Evolutionary conservation across 1,140 invertebrate genomes (phyloP).

Genomic region (Drosophila sechellia): DNA sequence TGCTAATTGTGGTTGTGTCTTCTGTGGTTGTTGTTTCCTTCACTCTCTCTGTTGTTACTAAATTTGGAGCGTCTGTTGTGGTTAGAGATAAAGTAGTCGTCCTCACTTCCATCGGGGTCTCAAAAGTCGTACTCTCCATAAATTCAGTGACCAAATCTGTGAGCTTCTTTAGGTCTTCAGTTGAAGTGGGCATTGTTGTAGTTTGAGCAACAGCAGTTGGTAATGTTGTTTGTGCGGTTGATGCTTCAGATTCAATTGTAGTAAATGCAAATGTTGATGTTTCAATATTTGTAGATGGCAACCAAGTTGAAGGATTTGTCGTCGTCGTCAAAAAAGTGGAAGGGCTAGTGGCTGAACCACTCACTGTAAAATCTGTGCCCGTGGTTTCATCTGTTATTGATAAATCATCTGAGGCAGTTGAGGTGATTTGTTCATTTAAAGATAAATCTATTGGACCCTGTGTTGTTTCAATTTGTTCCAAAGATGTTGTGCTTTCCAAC

Average conservation of each 20-base stretch:
- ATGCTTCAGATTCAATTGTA: not conserved
- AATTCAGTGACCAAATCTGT: constrained; percentile 54
- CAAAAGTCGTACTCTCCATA: constrained; percentile 32
- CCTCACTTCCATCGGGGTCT: not conserved
- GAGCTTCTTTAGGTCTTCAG: constrained; percentile 60
- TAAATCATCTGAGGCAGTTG: not conserved
- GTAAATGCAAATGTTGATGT: not conserved
- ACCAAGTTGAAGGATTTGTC: too few relatives aligned
- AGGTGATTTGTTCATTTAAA: not conserved
- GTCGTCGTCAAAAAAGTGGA: not conserved
- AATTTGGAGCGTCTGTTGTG: constrained; percentile 30
- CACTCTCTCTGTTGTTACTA: not conserved
- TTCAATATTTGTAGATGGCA: not conserved
- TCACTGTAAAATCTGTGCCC: not conserved
- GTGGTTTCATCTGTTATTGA: not conserved
- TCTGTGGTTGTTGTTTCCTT: constrained; percentile 7
- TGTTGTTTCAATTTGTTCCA: constrained; percentile 3
- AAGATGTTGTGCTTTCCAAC: not conserved
- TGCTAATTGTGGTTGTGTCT: constrained; percentile 15
- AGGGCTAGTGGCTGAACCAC: constrained; percentile 2
- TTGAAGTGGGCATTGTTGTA: constrained; percentile 55
- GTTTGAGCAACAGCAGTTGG: not conserved
- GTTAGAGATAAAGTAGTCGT: constrained; percentile 2
- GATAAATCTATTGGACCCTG: not conserved
- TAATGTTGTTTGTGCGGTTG: constrained; percentile 5